These are phyloP conservation scores for Ectemnius cavifrons DNA, from an alignment of 2,888 invertebrate genomes.

Conservation along the genomic window DNA sequence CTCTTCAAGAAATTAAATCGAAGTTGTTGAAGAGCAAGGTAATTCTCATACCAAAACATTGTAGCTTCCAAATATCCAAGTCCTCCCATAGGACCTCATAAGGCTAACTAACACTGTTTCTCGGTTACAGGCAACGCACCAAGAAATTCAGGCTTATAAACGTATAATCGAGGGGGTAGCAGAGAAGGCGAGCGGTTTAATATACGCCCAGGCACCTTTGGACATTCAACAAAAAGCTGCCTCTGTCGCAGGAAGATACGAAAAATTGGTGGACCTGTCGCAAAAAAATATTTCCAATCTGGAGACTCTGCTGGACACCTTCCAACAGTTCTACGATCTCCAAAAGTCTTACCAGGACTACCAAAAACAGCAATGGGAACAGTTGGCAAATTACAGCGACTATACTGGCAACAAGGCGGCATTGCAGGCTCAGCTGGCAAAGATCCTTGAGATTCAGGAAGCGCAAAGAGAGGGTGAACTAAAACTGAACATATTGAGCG, in stretches of 20 bases:
- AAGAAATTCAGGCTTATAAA: slow-evolving; percentile 94
- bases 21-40: slow-evolving; percentile 90
- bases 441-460: slow-evolving; percentile 89
- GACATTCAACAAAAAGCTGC: slow-evolving; percentile 85
- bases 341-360: slow-evolving; percentile 93
- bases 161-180: slow-evolving; percentile 93
- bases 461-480: slow-evolving; percentile 87
- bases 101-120: too few relatives aligned
- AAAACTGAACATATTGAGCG: slow-evolving; percentile 87
- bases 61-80: too few relatives aligned
- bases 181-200: slow-evolving; percentile 89
- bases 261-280: slow-evolving; percentile 84
- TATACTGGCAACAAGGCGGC: slow-evolving; percentile 92
- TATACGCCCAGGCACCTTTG: slow-evolving; percentile 78
- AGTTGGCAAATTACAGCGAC: slow-evolving; percentile 89
- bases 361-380: slow-evolving; percentile 94
- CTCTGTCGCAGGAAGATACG: slow-evolving; percentile 88
- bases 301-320: slow-evolving; percentile 88
- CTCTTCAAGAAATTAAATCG: slow-evolving; percentile 90
- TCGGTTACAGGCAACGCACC: slow-evolving; percentile 83
- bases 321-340: slow-evolving; percentile 91
- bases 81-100: too few relatives aligned
- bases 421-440: slow-evolving; percentile 88
- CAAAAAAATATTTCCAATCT: slow-evolving; percentile 85
- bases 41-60: slow-evolving; percentile 14